These are phyloP conservation scores for Limnodromus scolopaceus DNA, from an alignment of 2,797 vertebrate species.

Conservation along the genomic window DNA sequence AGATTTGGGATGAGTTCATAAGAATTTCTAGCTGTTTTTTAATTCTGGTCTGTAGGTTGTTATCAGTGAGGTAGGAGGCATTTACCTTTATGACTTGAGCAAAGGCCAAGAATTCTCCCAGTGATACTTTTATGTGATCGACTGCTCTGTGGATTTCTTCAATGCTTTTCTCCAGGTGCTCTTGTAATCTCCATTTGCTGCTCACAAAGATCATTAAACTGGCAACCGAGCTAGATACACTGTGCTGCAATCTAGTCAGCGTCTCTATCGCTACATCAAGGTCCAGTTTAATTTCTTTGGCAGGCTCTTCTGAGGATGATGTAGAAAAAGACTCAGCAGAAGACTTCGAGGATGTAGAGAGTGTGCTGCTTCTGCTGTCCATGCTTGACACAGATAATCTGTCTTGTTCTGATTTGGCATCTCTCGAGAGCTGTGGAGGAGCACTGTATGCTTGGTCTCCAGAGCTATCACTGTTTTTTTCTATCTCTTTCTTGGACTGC, in stretches of 20 bases:
- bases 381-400: conserved; percentile 40
- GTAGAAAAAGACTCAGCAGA: conserved; percentile 76
- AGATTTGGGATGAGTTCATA: conserved; percentile 84
- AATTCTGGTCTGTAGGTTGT: conserved; percentile 86
- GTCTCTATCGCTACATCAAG: conserved; percentile 82
- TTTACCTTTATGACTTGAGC: conserved; percentile 81
- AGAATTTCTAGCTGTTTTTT: conserved; percentile 87
- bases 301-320: conserved; percentile 78
- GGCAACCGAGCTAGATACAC: conserved; percentile 81
- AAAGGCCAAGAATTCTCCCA: conserved; percentile 87
- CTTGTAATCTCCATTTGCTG: conserved; percentile 88
- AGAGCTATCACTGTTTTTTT: fast-evolving
- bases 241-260: conserved; percentile 84
- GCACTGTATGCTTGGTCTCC: not conserved
- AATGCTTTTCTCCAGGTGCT: conserved; percentile 86
- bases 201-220: conserved; percentile 92
- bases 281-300: conserved; percentile 80
- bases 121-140: conserved; percentile 77
- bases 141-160: conserved; percentile 83
- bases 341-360: conserved; percentile 83
- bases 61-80: conserved; percentile 79
- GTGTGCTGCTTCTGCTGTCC: conserved; percentile 81
- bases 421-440: not conserved
- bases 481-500: not conserved
- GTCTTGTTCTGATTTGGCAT: conserved; percentile 20